Conservation (phyloP, 2,888 invertebrate species). For the Lithophane ornitopus region DNA sequence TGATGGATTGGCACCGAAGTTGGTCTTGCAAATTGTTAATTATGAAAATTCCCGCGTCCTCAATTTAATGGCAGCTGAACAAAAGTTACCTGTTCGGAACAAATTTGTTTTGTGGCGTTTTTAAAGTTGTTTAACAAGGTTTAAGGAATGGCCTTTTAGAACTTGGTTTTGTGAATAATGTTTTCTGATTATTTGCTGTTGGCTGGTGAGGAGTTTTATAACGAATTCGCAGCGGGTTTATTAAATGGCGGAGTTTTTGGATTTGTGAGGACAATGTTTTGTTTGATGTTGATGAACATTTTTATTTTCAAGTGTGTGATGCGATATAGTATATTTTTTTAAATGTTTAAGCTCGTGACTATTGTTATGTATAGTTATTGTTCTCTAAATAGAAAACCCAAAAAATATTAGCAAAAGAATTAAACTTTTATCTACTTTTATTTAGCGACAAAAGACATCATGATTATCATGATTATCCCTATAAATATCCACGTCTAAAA, state of each 20-base stretch:
- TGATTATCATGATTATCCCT: not conserved
- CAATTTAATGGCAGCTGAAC: slow-evolving; percentile 71
- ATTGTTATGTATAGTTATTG: not conserved
- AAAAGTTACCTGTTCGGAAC: slow-evolving; percentile 72
- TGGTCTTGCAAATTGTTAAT: slow-evolving; percentile 84
- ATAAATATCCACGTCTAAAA: not conserved
- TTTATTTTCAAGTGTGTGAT: not conserved
- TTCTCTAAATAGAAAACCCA: not conserved
- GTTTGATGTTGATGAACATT: slow-evolving; percentile 18
- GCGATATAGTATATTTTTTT: not conserved
- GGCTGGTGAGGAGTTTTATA: slow-evolving; percentile 35
- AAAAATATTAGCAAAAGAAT: not conserved
- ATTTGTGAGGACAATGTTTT: not conserved
- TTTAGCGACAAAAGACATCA: not conserved
- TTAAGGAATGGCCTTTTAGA: slow-evolving; percentile 53
- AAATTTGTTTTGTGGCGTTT: slow-evolving; percentile 73
- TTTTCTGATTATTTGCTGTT: slow-evolving; percentile 55
- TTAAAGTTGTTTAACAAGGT: slow-evolving; percentile 70
- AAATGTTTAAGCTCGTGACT: not conserved
- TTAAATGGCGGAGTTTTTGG: slow-evolving; percentile 13
- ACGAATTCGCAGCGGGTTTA: slow-evolving; percentile 41
- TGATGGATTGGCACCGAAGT: slow-evolving; percentile 85
- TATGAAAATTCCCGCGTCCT: slow-evolving; percentile 80
- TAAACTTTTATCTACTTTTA: not conserved
- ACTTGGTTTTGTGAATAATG: slow-evolving; percentile 54